Percentiles rank a stretch among this genome's conserved stretches.
These are phyloP conservation scores for Listrodromus nycthemerus DNA, from an alignment of 2,888 invertebrate genomes.

Conservation along the genomic window DNA sequence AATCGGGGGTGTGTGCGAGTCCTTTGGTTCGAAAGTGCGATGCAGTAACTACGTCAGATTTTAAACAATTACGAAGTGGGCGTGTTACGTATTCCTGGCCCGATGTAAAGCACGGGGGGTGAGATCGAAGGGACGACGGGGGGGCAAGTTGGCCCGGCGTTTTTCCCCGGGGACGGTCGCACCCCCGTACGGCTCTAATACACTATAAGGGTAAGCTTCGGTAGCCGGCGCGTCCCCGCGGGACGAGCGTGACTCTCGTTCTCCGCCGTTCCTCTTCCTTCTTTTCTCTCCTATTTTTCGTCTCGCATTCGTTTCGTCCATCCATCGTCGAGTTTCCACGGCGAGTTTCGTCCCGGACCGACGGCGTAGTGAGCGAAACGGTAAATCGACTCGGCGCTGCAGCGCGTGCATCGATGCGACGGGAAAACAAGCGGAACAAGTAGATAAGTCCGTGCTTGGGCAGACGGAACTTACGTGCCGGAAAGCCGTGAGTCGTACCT, in stretches of 20 bases:
- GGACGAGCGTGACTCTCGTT: conserved; percentile 65
- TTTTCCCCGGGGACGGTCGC: conserved; percentile 63
- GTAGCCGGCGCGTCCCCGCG: conserved; percentile 53
- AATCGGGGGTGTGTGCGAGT: too few species aligned
- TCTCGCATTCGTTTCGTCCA: conserved; percentile 16
- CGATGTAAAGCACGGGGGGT: conserved; percentile 7
- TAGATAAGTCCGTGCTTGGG: conserved; percentile 2
- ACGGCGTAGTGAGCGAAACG: conserved; percentile 69
- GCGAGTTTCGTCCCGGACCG: conserved; percentile 20
- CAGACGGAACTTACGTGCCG: conserved; percentile 12
- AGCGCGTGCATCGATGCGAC: conserved; percentile 23
- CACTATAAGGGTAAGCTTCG: conserved; percentile 40
- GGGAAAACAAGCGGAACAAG: conserved; percentile 57
- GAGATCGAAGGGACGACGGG: not conserved
- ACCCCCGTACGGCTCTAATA: conserved; percentile 59
- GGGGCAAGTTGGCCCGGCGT: conserved; percentile 21
- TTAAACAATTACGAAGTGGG: conserved; percentile 67
- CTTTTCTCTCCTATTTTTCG: conserved; percentile 14
- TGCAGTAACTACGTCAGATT: conserved; percentile 57
- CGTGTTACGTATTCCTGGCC: conserved; percentile 41
- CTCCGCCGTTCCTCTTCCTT: conserved; percentile 29
- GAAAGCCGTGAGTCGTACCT: not conserved
- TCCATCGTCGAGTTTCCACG: not conserved
- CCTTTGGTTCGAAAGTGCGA: conserved; percentile 3
- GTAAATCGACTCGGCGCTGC: conserved; percentile 76